These are phyloP conservation scores for Brachionus koreanus DNA, from an alignment of 1,140 invertebrate genomes.

Conservation along the genomic window DNA sequence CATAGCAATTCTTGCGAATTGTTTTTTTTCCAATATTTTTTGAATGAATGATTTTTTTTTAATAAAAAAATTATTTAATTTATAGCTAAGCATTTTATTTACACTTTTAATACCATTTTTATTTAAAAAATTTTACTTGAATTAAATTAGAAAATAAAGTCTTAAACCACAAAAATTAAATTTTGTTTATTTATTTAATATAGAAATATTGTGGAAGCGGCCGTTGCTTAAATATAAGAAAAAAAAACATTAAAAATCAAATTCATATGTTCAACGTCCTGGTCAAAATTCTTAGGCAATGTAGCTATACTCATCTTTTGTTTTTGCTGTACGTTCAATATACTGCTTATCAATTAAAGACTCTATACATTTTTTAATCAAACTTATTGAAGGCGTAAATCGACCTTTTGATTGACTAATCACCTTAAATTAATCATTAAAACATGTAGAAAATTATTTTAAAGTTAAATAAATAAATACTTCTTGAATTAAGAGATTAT, in stretches of 20 bases:
- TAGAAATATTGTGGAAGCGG: constrained; percentile 12
- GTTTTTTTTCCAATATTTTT: no score
- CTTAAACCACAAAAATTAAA: neutral
- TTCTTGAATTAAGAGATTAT: constrained; percentile 90
- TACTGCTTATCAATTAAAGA: constrained; percentile 95
- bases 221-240: neutral
- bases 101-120: neutral
- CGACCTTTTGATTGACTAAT: constrained; percentile 79
- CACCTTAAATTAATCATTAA: no score
- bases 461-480: no score
- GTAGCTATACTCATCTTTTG: constrained; percentile 91
- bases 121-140: neutral
- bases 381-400: constrained; percentile 85
- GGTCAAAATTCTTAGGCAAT: constrained; percentile 68
- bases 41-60: no score
- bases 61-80: neutral
- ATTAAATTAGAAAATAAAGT: neutral
- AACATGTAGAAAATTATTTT: no score
- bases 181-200: neutral
- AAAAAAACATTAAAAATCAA: neutral
- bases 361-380: constrained; percentile 98
- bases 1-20: no score
- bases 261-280: neutral
- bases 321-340: constrained; percentile 83
- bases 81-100: neutral